phyloP scores from a whole-genome alignment of 2,888 invertebrate genomes.

The Tachina fera region DNA sequence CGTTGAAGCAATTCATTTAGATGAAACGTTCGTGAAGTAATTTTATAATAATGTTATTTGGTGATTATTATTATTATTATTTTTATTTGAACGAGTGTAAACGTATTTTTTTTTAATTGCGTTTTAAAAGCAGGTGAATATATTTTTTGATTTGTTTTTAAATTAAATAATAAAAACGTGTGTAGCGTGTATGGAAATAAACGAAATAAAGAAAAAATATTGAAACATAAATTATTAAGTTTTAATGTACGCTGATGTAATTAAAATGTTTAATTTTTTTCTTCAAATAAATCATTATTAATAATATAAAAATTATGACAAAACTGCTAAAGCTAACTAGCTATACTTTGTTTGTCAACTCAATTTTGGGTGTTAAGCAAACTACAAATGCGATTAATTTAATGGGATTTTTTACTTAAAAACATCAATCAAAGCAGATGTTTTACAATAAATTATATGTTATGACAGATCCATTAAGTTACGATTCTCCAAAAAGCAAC shows the following conservation, averaged over 20 bases:
- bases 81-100: conserved; percentile 2
- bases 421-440: neutral
- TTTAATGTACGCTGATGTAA: neutral
- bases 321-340: neutral
- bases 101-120: neutral
- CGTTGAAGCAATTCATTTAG: conserved; percentile 1
- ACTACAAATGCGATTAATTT: neutral
- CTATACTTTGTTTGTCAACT: neutral
- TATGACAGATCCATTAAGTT: neutral
- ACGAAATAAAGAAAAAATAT: conserved; percentile 49
- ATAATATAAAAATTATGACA: neutral
- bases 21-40: conserved; percentile 12
- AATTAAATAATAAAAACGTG: conserved; percentile 35
- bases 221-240: conserved; percentile 42
- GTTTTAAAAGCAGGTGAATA: conserved; percentile 1
- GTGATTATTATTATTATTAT: neutral
- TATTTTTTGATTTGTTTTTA: conserved; percentile 16
- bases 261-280: conserved; percentile 11
- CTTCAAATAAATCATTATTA: conserved; percentile 1
- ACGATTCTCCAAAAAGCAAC: too few species aligned
- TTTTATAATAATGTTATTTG: conserved; percentile 23
- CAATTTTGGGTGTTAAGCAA: neutral
- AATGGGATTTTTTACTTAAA: neutral
- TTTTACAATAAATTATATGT: neutral
- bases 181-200: conserved; percentile 39